Evolutionary conservation across 2,888 invertebrate species (phyloP), one percentile per base, ranked within the genome.

Genomic region (Aspidiotus rigidus): DNA sequence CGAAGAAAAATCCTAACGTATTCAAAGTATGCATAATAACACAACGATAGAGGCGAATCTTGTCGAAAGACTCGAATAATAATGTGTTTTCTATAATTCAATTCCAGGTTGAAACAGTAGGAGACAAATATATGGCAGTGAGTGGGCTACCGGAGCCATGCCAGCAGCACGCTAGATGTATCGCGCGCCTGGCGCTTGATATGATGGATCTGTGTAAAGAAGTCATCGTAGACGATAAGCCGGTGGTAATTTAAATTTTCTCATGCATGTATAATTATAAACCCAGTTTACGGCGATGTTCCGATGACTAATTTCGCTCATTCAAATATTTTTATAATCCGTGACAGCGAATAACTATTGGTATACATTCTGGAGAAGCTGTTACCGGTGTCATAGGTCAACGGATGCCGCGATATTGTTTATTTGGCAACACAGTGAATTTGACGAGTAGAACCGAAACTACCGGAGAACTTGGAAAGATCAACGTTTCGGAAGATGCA

Each of bases 121-220:
- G 96, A 71, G 96, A 96, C 79, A 96, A 96, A 79, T 97, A 97
- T 78, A 97, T 96, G 96, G 94, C 95, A 0, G 96, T 95, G 0
- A 93, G 94, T 74, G 96, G 96, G 60, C 81, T 96, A 66, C 96
- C 96, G 0, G 94, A 95, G 77, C 89, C 88, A 9, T 94, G 94
- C 77, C 85, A 85, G 70, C 88, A 87, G 54, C 96, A 97, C 77
- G 94, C 95, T 13, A 87, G 88, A 74, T 93, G 93, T 77, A 95
- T 97, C 76, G 93, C 90, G 0, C 83, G 87, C 71, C 81, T 96
- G 49, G 95, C 96, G 8, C 80, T 96, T 39, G 95, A 95, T 77
- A 93, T 96, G 90, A 93, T 96, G 92, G 95, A 95, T 78, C 83
- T 93, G 70, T 89, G 92, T 0, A 86, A 89, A 75, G 88, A 90